Percentiles rank a stretch among this genome's conserved stretches.
These are phyloP conservation scores for Petromus typicus DNA, from an alignment of 2,113 vertebrate genomes.

Conservation along the genomic window DNA sequence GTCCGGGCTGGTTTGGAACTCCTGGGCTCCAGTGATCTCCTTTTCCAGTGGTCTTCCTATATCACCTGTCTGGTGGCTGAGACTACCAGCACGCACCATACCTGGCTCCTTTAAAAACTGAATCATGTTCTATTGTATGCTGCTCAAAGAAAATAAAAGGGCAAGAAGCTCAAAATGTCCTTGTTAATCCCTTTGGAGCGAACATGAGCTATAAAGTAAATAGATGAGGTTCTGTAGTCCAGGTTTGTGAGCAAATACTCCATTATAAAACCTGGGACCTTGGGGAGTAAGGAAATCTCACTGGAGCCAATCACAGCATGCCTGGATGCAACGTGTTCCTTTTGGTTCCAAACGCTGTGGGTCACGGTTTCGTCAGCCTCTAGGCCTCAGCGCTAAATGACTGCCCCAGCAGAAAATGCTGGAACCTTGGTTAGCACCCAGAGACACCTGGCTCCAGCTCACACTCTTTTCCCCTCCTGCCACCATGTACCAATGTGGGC, in stretches of 20 bases:
- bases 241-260: background rate
- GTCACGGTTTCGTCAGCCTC: background rate
- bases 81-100: background rate
- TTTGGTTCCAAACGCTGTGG: background rate
- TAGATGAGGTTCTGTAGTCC: background rate
- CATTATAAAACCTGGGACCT: background rate
- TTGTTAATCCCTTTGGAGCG: background rate
- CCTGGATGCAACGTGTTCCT: background rate
- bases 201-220: background rate
- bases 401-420: background rate
- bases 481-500: background rate
- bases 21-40: background rate
- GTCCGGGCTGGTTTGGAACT: background rate
- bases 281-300: background rate
- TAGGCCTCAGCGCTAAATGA: background rate
- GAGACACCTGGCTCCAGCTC: background rate
- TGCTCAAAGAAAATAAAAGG: background rate
- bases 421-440: background rate
- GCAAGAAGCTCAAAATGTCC: background rate
- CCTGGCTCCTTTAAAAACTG: background rate
- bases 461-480: fast-evolving
- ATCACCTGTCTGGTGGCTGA: background rate
- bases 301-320: background rate
- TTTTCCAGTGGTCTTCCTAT: background rate
- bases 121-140: background rate